Base-by-base conservation (phyloP, 1,140 invertebrate genomes). In the Brachionus angularis region DNA sequence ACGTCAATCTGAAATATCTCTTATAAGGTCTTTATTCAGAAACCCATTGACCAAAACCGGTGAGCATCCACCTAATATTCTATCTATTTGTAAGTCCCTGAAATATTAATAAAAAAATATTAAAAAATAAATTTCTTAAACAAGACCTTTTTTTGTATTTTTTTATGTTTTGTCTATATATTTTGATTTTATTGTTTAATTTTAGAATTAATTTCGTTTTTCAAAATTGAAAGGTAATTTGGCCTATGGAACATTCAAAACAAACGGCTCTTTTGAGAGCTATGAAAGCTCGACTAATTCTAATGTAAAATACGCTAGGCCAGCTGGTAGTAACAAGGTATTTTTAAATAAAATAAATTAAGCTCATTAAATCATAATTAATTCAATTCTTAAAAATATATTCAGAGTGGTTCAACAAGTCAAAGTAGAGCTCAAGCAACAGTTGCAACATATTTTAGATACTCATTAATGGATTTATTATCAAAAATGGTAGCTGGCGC, bases 381-480 rank as follows among this genome's bases (percentile, higher is more conserved):
- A 5, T 16, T 50, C 31, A 16, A 25, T 16, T 50, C 42, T 23
- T 25, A 21, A 7, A n/a, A n/a, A n/a, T n/a, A n/a, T n/a, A n/a
- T n/a, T n/a, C n/a, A n/a, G n/a, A n/a, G n/a, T n/a, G 7, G 36
- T n/a, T 42, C 67, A 14, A 86, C 88, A 1, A 90, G 88, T n/a
- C 89, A 91, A 79, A 89, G 89, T 0, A 82, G 89, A 74, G 87
- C 87, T 5, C 89, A 90, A 78, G 89, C 91, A 82, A 91, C 89
- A 8, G 87, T 90, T 2, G 86, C 89, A 3, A 90, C 89, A 5
- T 90, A 91, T 77, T 91, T 91, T 81, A 84, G 89, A 23, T 90
- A 88, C 77, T 91, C 89, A 0, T 77, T 91, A 25, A 90, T 90
- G 88, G 89, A 91, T 78, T 80, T 91, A 5, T 84, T 91, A 14